phyloP scores from a whole-genome alignment of 2,113 vertebrate genomes.

The Mastomys coucha region DNA sequence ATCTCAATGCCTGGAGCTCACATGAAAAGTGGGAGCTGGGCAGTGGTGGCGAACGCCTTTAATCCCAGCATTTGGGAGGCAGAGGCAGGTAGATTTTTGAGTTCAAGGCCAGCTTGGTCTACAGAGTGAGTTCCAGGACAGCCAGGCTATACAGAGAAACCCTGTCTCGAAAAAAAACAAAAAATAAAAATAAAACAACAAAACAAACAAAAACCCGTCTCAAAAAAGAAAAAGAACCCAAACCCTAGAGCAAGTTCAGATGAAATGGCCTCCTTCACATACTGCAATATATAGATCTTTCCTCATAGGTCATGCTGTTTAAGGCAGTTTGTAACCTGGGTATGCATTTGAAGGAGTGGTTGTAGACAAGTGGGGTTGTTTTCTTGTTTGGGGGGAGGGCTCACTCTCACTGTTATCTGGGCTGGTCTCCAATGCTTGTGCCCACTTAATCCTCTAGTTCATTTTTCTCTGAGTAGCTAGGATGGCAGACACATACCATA shows the following conservation, averaged over 20 bases:
- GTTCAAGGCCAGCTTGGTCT: background rate
- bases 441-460: background rate
- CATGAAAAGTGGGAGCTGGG: background rate
- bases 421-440: background rate
- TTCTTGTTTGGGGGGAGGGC: background rate
- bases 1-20: background rate
- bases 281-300: background rate
- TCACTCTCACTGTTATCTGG: background rate
- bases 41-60: background rate
- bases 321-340: conserved; percentile 13
- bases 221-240: background rate
- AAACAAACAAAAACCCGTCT: too few species aligned
- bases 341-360: background rate
- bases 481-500: background rate
- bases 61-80: background rate
- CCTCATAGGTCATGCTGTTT: background rate
- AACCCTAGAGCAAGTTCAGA: background rate
- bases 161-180: too few species aligned
- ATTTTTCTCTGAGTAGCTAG: background rate
- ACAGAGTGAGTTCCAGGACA: background rate
- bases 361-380: background rate
- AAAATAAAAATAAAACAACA: background rate
- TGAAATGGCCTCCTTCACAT: background rate
- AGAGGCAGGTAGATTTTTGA: background rate
- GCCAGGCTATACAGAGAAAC: background rate